Evolutionary conservation across 2,113 vertebrate genomes (phyloP).

Genomic region (Passer montanus): DNA sequence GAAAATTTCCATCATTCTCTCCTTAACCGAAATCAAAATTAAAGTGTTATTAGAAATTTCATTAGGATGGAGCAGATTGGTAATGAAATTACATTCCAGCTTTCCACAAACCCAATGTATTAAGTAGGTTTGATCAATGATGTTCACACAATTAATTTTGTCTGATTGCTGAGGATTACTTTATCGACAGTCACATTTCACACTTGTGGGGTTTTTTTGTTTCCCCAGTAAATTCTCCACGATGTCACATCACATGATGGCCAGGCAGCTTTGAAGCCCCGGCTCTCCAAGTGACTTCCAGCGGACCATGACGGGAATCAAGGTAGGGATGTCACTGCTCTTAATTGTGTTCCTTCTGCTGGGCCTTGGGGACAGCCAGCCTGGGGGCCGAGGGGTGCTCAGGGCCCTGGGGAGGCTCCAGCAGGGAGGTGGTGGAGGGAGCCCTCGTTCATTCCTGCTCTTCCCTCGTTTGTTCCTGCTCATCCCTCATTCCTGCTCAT

Average conservation of each 20-base stretch:
- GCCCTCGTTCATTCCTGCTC: fast-evolving
- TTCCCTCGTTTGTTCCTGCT: not conserved
- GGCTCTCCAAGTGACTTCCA: not conserved
- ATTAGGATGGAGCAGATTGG: conserved; percentile 80
- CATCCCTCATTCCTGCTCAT: no score
- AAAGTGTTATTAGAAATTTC: conserved; percentile 79
- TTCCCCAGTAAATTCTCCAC: conserved; percentile 49
- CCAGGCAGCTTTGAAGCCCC: not conserved
- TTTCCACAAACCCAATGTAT: conserved; percentile 73
- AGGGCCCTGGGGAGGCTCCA: not conserved
- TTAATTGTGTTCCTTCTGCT: not conserved
- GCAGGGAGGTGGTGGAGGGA: not conserved
- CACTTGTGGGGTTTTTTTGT: conserved; percentile 62
- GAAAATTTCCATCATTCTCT: conserved; percentile 62
- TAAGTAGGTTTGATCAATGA: conserved; percentile 80
- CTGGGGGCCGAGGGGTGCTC: not conserved
- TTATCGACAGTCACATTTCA: conserved; percentile 76
- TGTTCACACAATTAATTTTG: conserved; percentile 82
- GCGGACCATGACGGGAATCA: not conserved
- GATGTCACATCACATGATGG: conserved; percentile 9
- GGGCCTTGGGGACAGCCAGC: not conserved
- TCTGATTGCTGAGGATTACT: conserved; percentile 75
- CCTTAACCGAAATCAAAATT: conserved; percentile 78
- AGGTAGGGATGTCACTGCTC: conserved; percentile 30
- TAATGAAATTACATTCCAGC: conserved; percentile 81